Conservation (phyloP, 2,113 vertebrate genomes). For the Chloropsis cyanopogon region DNA sequence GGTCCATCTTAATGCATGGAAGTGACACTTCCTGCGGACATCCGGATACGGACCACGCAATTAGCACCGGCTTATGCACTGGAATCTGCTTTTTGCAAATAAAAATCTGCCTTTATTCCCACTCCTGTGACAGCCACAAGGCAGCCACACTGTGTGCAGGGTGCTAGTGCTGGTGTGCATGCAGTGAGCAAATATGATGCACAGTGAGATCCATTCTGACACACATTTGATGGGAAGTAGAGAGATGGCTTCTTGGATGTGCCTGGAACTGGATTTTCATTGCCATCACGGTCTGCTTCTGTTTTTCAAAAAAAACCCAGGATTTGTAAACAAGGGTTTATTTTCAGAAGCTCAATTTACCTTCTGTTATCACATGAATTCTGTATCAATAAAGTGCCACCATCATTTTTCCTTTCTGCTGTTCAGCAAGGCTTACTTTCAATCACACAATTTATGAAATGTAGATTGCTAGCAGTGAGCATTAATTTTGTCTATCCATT, state of each 20-base stretch:
- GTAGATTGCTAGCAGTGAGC: constrained; percentile 19
- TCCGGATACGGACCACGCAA: not conserved
- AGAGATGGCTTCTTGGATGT: not conserved
- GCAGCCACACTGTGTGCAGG: not conserved
- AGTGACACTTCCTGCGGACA: constrained; percentile 36
- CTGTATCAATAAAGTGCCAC: constrained; percentile 41
- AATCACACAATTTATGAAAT: constrained; percentile 52
- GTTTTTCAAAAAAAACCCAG: not conserved
- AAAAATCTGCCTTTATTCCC: not conserved
- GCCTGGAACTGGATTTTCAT: constrained; percentile 8
- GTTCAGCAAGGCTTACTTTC: constrained; percentile 35
- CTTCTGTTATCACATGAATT: constrained; percentile 60
- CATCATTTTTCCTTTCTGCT: constrained; percentile 10
- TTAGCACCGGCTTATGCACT: not conserved
- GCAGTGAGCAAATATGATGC: not conserved
- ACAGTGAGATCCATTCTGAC: not conserved
- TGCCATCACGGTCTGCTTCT: not conserved
- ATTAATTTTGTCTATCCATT: constrained; percentile 62
- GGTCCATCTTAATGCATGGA: not conserved
- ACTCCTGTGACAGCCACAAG: not conserved
- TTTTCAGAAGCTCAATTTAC: constrained; percentile 49
- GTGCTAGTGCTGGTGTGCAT: not conserved
- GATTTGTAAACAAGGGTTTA: constrained; percentile 41
- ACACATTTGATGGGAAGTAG: not conserved
- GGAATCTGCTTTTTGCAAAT: not conserved